phyloP scores from a whole-genome alignment of 2,797 vertebrate genomes.

The Diplodus puntazzo region DNA sequence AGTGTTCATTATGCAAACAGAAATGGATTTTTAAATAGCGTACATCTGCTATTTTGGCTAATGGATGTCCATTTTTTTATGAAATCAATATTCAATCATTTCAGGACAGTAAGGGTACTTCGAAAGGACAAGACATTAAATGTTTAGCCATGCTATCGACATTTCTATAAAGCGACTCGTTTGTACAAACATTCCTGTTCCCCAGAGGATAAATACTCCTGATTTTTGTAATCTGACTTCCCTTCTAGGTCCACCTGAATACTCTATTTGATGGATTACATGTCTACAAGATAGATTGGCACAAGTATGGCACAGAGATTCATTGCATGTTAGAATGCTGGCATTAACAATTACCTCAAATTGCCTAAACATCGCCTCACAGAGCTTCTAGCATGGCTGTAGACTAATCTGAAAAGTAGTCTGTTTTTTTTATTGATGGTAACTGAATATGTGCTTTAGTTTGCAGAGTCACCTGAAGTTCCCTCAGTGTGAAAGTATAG shows the following conservation, averaged over 20 bases:
- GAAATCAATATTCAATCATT: slow-evolving; percentile 27
- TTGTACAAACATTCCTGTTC: too few species aligned
- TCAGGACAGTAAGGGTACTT: slow-evolving; percentile 20
- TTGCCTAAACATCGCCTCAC: neutral
- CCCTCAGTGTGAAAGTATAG: neutral
- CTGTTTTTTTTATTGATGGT: neutral
- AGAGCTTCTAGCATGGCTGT: neutral
- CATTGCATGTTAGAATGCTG: neutral
- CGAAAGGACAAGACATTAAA: neutral
- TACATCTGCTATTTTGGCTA: slow-evolving; percentile 47
- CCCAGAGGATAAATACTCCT: too few species aligned
- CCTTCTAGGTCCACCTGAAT: too few species aligned
- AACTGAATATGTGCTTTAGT: neutral
- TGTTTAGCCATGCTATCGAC: neutral
- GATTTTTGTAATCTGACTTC: too few species aligned
- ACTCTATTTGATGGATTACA: too few species aligned
- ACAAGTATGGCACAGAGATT: too few species aligned
- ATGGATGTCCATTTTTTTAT: slow-evolving; percentile 39
- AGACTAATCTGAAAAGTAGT: neutral
- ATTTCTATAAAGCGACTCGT: neutral
- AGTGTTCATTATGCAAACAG: slow-evolving; percentile 47
- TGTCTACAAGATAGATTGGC: too few species aligned
- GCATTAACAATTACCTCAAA: neutral
- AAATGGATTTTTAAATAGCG: slow-evolving; percentile 64
- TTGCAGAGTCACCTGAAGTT: slow-evolving; percentile 7